Percentiles rank a stretch among this genome's conserved stretches.
These are phyloP conservation scores for Argyrosomus japonicus DNA, from an alignment of 2,113 vertebrate genomes.

Conservation along the genomic window DNA sequence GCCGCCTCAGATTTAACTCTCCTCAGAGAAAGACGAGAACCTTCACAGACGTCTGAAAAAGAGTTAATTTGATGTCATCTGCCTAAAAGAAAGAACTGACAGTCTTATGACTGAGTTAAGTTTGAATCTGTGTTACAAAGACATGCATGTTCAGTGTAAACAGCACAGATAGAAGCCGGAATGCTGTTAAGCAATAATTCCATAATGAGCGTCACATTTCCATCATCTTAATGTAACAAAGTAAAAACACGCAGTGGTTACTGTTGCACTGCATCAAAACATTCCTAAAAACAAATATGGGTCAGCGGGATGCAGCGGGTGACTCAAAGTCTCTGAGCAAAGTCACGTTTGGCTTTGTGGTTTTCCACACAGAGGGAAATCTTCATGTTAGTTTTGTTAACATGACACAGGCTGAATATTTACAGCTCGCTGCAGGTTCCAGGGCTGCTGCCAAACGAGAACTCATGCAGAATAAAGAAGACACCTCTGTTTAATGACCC, in stretches of 20 bases:
- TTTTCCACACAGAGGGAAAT: background rate
- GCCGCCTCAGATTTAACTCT: too few species aligned
- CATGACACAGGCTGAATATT: background rate
- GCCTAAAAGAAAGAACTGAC: too few species aligned
- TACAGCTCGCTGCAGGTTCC: too few species aligned
- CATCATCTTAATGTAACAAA: background rate
- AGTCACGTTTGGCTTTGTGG: background rate
- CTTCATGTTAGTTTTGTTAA: background rate
- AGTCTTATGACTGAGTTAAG: background rate
- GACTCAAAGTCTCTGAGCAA: background rate
- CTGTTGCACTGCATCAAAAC: background rate
- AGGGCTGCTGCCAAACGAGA: too few species aligned
- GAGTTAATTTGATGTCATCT: too few species aligned
- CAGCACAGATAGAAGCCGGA: slow-evolving; percentile 6
- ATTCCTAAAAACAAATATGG: background rate
- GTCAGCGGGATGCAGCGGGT: background rate
- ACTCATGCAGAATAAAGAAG: too few species aligned
- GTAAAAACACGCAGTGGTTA: background rate
- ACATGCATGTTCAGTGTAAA: background rate
- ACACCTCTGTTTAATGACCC: too few species aligned
- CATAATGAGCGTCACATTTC: slow-evolving; percentile 12
- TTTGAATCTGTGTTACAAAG: background rate
- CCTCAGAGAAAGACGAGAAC: too few species aligned
- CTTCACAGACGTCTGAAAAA: too few species aligned
- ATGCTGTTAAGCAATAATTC: background rate